phyloP scores from a whole-genome alignment of 2,888 invertebrate species.

The Spisula subtruncata region DNA sequence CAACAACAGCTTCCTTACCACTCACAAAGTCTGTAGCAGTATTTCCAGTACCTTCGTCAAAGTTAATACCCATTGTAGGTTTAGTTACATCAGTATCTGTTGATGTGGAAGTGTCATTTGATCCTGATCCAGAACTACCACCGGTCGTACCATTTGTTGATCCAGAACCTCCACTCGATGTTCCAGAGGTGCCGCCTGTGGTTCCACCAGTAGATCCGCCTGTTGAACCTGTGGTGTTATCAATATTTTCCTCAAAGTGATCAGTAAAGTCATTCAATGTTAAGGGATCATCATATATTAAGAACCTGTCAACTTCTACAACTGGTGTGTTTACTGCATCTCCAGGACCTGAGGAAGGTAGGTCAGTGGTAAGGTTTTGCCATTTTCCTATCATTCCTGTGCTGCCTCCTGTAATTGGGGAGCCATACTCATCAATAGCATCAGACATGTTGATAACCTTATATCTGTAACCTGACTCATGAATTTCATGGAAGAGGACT shows the following conservation, averaged over 20 bases:
- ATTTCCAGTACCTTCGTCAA: conserved; percentile 60
- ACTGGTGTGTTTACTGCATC: conserved; percentile 34
- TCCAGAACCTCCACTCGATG: background rate
- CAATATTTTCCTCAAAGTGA: conserved; percentile 50
- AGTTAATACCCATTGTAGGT: conserved; percentile 58
- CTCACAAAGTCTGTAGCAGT: conserved; percentile 53
- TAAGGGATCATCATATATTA: conserved; percentile 31
- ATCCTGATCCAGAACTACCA: background rate
- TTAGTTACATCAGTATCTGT: background rate
- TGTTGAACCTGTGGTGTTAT: conserved; percentile 28
- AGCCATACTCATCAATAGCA: conserved; percentile 46
- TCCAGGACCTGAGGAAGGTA: conserved; percentile 37
- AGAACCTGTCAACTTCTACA: conserved; percentile 51
- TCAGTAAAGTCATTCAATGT: conserved; percentile 48
- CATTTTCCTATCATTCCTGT: conserved; percentile 61
- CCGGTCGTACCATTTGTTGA: background rate
- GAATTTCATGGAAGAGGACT: conserved; percentile 56
- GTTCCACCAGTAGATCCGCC: background rate
- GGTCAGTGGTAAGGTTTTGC: conserved; percentile 53
- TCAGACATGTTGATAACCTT: conserved; percentile 57
- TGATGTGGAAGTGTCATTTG: conserved; percentile 13
- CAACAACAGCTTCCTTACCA: conserved; percentile 54
- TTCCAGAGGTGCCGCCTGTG: background rate
- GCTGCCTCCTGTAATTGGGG: conserved; percentile 45
- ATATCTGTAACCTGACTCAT: conserved; percentile 59